A percentile compares a stretch with the other conserved stretches of the same genome.
Conservation (phyloP, 2,888 invertebrate species). For the Machimus rusticus region DNA sequence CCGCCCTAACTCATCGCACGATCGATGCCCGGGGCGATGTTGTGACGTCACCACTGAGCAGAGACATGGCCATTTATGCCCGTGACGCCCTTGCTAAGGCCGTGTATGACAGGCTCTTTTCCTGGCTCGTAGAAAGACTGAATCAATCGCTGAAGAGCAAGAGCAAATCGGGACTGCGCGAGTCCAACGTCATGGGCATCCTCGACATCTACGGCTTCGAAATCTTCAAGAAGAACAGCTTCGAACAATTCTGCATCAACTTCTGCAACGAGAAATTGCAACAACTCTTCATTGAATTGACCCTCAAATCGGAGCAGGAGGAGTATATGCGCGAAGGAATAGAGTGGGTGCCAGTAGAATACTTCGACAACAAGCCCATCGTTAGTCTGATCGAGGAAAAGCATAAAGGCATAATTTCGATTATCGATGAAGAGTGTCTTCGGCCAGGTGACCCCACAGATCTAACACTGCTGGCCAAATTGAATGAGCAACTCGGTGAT, state of each 20-base stretch:
- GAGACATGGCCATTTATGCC: slow-evolving; percentile 84
- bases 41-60: slow-evolving; percentile 80
- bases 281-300: slow-evolving; percentile 91
- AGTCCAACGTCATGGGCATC: slow-evolving; percentile 81
- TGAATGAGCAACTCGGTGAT: slow-evolving; percentile 74
- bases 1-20: slow-evolving; percentile 82
- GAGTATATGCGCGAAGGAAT: slow-evolving; percentile 92
- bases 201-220: slow-evolving; percentile 95
- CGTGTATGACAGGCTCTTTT: slow-evolving; percentile 88
- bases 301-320: slow-evolving; percentile 90
- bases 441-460: slow-evolving; percentile 89
- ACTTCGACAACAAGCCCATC: slow-evolving; percentile 93
- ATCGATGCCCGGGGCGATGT: slow-evolving; percentile 87
- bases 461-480: slow-evolving; percentile 80
- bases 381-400: slow-evolving; percentile 91
- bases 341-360: slow-evolving; percentile 87
- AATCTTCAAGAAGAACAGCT: slow-evolving; percentile 88
- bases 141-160: slow-evolving; percentile 78
- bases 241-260: slow-evolving; percentile 89
- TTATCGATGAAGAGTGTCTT: slow-evolving; percentile 91
- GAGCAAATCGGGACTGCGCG: slow-evolving; percentile 65
- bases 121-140: slow-evolving; percentile 85
- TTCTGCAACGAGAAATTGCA: slow-evolving; percentile 96
- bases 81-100: slow-evolving; percentile 91
- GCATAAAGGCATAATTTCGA: slow-evolving; percentile 84